phyloP scores from a whole-genome alignment of 2,888 invertebrate species.

The Mesochorus sp. region DNA sequence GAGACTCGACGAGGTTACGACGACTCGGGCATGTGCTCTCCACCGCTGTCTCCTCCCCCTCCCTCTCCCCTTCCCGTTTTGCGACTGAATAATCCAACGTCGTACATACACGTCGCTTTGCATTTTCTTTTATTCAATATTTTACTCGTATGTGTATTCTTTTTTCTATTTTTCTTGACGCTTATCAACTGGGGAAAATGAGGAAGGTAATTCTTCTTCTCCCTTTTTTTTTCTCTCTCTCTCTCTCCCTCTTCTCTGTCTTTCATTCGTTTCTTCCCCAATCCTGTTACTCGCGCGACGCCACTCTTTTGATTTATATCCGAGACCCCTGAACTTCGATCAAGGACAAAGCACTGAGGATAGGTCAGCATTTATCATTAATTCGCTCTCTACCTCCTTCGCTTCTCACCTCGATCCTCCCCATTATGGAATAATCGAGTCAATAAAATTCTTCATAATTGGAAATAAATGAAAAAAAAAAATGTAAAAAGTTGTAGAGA shows the following conservation, averaged over 20 bases:
- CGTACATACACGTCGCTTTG: not conserved
- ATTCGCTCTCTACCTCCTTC: not conserved
- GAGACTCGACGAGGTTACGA: conserved; percentile 39
- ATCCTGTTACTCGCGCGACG: not conserved
- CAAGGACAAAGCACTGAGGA: conserved; percentile 18
- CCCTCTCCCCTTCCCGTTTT: conserved; percentile 46
- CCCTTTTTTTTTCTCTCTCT: no score
- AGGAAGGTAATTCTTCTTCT: not conserved
- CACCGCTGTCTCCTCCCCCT: conserved; percentile 15
- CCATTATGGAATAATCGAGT: no score
- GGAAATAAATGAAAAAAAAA: not conserved
- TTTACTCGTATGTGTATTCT: no score
- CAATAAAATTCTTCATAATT: no score
- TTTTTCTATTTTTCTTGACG: not conserved
- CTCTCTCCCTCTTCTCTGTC: not conserved
- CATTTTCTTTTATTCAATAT: not conserved
- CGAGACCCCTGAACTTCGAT: not conserved
- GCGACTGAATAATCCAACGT: conserved; percentile 45
- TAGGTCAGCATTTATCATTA: conserved; percentile 43
- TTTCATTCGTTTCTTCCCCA: not conserved
- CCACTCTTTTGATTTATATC: not conserved
- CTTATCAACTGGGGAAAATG: no score
- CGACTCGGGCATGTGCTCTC: conserved; percentile 37
- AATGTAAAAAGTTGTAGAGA: no score
- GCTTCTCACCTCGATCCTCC: not conserved